Evolutionary conservation across 1,140 invertebrate genomes (phyloP).

Genomic region (Metaphire vulgaris): DNA sequence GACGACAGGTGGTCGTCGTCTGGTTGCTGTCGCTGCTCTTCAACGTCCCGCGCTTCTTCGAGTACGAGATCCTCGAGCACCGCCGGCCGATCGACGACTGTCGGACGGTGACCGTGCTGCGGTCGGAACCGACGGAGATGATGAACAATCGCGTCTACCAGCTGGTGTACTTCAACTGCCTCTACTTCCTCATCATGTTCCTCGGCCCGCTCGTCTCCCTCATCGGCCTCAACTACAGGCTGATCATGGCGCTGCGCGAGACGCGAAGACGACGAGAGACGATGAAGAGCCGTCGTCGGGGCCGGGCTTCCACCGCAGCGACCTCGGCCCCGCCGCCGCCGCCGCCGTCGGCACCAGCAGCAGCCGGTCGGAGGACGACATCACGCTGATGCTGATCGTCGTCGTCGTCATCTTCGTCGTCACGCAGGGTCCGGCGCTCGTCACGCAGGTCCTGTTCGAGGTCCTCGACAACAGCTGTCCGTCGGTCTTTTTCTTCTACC

Average conservation of each 20-base stretch:
- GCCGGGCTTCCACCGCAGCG: neutral
- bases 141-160: neutral
- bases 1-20: constrained; percentile 72
- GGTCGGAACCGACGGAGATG: neutral
- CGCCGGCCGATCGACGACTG: neutral
- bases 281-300: constrained; percentile 2
- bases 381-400: constrained; percentile 18
- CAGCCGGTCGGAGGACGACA: constrained; percentile 20
- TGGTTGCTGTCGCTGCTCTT: constrained; percentile 71
- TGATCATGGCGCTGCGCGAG: constrained; percentile 24
- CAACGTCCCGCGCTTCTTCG: constrained; percentile 66
- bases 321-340: neutral
- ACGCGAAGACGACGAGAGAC: constrained; percentile 16
- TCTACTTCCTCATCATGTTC: constrained; percentile 28
- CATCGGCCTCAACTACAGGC: constrained; percentile 24
- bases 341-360: neutral
- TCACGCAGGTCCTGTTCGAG: constrained; percentile 12
- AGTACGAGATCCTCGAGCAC: constrained; percentile 33
- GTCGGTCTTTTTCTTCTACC: neutral
- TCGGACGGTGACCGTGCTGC: neutral
- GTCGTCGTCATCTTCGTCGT: constrained; percentile 19
- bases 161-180: constrained; percentile 22
- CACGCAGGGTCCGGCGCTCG: constrained; percentile 8
- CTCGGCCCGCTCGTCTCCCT: constrained; percentile 19
- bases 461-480: neutral